Conservation (phyloP, 2,888 invertebrate genomes). For the Athalia rosae region DNA sequence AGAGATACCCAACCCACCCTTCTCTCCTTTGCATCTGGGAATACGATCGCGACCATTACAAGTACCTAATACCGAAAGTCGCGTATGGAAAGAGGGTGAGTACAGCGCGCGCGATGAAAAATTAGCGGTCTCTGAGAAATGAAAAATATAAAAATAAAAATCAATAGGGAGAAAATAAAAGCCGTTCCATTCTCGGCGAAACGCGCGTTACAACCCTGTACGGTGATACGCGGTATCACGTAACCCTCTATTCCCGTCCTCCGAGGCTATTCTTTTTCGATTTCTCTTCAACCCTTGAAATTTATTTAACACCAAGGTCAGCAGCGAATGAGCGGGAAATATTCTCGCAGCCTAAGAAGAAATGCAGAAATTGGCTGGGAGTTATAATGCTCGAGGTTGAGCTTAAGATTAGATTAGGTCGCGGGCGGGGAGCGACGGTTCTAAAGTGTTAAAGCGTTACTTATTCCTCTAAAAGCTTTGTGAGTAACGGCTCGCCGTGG, state of each 20-base stretch:
- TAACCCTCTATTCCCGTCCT: too few relatives aligned
- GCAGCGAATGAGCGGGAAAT: too few relatives aligned
- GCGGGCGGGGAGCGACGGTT: not conserved
- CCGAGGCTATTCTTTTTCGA: too few relatives aligned
- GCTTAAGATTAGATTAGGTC: constrained; percentile 38
- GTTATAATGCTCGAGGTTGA: constrained; percentile 30
- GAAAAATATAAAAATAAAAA: not conserved
- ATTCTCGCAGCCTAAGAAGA: not conserved
- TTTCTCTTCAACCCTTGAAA: too few relatives aligned
- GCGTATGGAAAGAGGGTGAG: not conserved
- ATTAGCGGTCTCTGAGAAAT: too few relatives aligned
- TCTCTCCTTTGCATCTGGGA: not conserved
- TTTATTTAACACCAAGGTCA: too few relatives aligned
- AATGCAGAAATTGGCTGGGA: constrained; percentile 24
- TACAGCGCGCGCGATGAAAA: too few relatives aligned
- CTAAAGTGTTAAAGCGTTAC: constrained; percentile 44
- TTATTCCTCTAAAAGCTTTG: constrained; percentile 50
- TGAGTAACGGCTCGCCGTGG: constrained; percentile 31
- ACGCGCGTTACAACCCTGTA: too few relatives aligned
- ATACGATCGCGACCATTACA: constrained; percentile 9
- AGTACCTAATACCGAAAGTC: too few relatives aligned
- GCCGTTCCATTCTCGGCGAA: too few relatives aligned
- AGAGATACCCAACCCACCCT: constrained; percentile 8
- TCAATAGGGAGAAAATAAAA: not conserved
- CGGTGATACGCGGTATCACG: too few relatives aligned